Conservation (phyloP, 2,888 invertebrate species). For the Oscheius myriophilus region DNA sequence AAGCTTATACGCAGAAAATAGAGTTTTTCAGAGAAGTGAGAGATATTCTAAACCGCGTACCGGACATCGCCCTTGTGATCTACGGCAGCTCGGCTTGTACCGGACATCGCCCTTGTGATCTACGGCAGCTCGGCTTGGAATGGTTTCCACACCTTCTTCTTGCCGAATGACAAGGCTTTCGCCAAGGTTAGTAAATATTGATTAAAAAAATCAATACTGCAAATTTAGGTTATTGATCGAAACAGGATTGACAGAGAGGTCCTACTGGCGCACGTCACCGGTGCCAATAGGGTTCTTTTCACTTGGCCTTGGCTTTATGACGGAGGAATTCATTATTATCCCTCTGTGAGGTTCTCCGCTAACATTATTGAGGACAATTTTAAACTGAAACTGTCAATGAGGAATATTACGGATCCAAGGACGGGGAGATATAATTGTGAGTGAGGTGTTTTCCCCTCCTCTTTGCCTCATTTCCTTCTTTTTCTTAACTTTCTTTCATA, state of each 20-base stretch:
- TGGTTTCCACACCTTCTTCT: slow-evolving; percentile 71
- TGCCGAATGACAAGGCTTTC: slow-evolving; percentile 70
- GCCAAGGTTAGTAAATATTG: slow-evolving; percentile 47
- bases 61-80: slow-evolving; percentile 67
- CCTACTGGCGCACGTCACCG: slow-evolving; percentile 69
- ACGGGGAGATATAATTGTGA: slow-evolving; percentile 68
- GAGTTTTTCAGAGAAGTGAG: slow-evolving; percentile 63
- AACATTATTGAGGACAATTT: slow-evolving; percentile 70
- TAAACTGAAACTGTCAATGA: slow-evolving; percentile 68
- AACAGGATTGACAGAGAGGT: slow-evolving; percentile 69
- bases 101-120: slow-evolving; percentile 69
- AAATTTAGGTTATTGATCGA: slow-evolving; percentile 63
- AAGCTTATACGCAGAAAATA: too few relatives aligned
- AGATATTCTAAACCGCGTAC: slow-evolving; percentile 65
- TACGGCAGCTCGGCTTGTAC: slow-evolving; percentile 68
- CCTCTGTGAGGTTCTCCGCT: slow-evolving; percentile 66
- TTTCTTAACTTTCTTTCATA: too few relatives aligned
- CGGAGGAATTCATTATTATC: slow-evolving; percentile 69
- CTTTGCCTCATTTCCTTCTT: too few relatives aligned
- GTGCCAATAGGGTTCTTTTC: slow-evolving; percentile 69
- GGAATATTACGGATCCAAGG: slow-evolving; percentile 70
- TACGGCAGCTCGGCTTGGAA: slow-evolving; percentile 68
- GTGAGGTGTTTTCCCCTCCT: too few relatives aligned
- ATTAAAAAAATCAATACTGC: not conserved
- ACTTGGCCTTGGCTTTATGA: slow-evolving; percentile 71